These are phyloP conservation scores for Melipona beecheii DNA, from an alignment of 2,888 invertebrate species.

Conservation along the genomic window DNA sequence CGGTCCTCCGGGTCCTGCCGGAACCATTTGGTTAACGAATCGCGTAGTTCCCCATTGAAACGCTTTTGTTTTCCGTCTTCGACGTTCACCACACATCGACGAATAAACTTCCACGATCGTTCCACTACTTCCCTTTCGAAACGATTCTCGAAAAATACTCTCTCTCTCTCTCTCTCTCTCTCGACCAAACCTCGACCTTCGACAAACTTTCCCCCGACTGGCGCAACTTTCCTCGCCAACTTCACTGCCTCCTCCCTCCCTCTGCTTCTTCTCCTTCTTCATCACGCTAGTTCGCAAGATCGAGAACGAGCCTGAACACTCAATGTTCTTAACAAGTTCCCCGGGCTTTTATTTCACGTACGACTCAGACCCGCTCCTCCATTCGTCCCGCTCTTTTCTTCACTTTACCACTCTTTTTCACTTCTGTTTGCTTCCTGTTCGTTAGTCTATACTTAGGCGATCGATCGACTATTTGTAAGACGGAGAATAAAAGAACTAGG, in stretches of 20 bases:
- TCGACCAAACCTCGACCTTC: constrained; percentile 27
- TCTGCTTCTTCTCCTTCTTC: no score
- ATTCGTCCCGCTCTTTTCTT: not conserved
- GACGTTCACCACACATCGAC: not conserved
- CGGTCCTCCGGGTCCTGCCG: constrained; percentile 19
- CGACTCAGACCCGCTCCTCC: constrained; percentile 25
- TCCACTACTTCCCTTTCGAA: not conserved
- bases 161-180: no score
- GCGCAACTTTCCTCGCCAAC: no score
- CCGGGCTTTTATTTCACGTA: constrained; percentile 35
- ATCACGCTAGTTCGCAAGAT: not conserved
- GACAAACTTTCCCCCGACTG: constrained; percentile 17
- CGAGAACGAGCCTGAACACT: constrained; percentile 28
- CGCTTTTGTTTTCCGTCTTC: constrained; percentile 10
- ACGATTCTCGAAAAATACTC: constrained; percentile 34
- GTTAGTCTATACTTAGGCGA: no score
- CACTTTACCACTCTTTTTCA: no score
- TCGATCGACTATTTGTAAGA: no score
- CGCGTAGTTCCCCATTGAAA: constrained; percentile 35
- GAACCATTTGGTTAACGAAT: constrained; percentile 58
- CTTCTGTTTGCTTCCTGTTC: no score
- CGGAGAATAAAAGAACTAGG: no score
- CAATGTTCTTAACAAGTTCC: constrained; percentile 52
- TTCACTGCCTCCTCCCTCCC: no score
- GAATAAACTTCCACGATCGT: not conserved